These are phyloP conservation scores for Pithys albifrons DNA, from an alignment of 2,113 vertebrate species.

Conservation along the genomic window DNA sequence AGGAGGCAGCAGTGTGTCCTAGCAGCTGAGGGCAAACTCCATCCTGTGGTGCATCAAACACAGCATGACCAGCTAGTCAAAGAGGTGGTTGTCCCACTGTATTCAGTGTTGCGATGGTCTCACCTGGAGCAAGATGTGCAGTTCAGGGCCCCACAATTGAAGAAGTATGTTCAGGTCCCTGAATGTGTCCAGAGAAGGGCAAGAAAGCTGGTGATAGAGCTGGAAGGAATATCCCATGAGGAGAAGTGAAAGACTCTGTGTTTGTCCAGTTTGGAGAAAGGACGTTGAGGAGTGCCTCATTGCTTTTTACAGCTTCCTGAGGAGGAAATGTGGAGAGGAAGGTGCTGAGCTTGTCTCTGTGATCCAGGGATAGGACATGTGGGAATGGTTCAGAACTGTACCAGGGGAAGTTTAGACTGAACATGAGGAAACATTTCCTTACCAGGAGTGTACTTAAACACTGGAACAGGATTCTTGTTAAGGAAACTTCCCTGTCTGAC, in stretches of 20 bases:
- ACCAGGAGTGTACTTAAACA: neutral
- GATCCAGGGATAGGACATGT: too few relatives aligned
- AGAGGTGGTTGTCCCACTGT: neutral
- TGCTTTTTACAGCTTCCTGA: neutral
- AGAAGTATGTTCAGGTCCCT: neutral
- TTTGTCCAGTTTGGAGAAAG: neutral
- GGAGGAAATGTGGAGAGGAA: neutral
- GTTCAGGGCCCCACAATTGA: neutral
- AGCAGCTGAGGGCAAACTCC: neutral
- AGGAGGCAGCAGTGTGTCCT: neutral
- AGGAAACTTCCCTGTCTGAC: neutral
- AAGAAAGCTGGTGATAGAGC: neutral
- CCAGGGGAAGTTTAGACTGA: neutral
- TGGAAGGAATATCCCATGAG: neutral
- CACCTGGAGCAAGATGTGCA: accelerated
- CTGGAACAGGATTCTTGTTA: neutral
- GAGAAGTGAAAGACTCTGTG: neutral
- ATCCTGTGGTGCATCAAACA: neutral
- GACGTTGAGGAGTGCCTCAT: neutral
- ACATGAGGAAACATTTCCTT: neutral
- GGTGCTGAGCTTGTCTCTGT: neutral
- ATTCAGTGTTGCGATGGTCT: accelerated
- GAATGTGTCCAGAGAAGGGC: neutral
- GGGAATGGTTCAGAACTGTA: neutral
- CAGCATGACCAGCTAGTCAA: neutral